phyloP scores from a whole-genome alignment of 2,888 invertebrate genomes.

The Meloe dianella region DNA sequence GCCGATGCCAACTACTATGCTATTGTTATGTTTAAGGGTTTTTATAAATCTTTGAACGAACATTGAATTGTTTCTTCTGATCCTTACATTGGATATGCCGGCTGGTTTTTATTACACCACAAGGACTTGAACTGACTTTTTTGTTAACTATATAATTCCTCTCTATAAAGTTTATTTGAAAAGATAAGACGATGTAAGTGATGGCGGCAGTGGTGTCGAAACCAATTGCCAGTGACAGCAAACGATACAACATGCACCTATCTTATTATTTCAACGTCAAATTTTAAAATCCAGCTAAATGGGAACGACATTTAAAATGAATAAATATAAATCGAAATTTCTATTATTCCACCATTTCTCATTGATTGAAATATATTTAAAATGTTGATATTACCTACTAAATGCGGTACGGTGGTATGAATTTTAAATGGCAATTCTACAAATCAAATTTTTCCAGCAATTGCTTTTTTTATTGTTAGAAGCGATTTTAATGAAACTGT shows the following conservation, averaged over 20 bases:
- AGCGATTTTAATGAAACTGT: too few relatives aligned
- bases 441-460: too few relatives aligned
- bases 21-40: conserved; percentile 58
- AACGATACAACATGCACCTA: neutral
- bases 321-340: too few relatives aligned
- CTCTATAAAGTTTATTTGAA: conserved; percentile 5
- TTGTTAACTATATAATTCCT: neutral
- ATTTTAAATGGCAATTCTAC: too few relatives aligned
- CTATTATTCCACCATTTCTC: too few relatives aligned
- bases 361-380: too few relatives aligned
- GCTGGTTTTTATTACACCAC: conserved; percentile 55
- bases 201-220: neutral
- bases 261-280: neutral
- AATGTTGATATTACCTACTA: too few relatives aligned
- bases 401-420: too few relatives aligned
- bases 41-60: conserved; percentile 53
- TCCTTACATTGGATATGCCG: conserved; percentile 33
- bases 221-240: neutral
- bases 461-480: too few relatives aligned
- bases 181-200: conserved; percentile 2
- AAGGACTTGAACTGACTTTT: conserved; percentile 39
- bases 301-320: too few relatives aligned
- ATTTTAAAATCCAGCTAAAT: neutral
- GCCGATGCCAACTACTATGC: conserved; percentile 58
- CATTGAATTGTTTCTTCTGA: conserved; percentile 49